Percentiles rank a stretch among this genome's conserved stretches.
These are phyloP conservation scores for Cephalophus harveyi DNA, from an alignment of 2,113 vertebrate species.

Conservation along the genomic window DNA sequence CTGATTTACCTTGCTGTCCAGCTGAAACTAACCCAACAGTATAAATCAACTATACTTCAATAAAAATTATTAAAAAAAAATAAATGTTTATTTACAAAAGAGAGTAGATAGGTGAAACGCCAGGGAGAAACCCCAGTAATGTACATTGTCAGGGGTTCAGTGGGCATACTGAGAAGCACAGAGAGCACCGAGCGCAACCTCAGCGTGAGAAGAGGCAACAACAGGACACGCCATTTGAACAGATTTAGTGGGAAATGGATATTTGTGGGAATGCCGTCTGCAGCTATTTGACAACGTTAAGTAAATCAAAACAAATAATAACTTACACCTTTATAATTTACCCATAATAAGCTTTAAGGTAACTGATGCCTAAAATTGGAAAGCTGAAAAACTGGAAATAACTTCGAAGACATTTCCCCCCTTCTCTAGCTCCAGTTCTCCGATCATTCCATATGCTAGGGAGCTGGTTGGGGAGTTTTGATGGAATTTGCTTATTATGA, in stretches of 20 bases:
- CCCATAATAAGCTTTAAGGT: not conserved
- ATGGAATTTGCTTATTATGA: not conserved
- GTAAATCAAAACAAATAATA: not conserved
- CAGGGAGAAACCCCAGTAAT: too few species aligned
- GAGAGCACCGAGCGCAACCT: not conserved
- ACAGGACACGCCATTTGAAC: not conserved
- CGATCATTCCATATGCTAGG: not conserved
- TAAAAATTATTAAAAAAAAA: not conserved
- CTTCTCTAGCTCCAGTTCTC: not conserved
- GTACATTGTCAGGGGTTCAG: fast-evolving
- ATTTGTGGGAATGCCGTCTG: not conserved
- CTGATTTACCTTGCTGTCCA: not conserved
- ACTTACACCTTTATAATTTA: not conserved
- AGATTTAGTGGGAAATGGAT: not conserved
- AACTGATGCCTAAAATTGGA: not conserved
- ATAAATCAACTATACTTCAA: not conserved
- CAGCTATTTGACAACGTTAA: not conserved
- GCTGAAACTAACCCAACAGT: not conserved
- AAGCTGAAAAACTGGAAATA: not conserved
- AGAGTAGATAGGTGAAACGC: not conserved
- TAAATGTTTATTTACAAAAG: not conserved
- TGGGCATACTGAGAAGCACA: not conserved
- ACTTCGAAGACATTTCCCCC: not conserved
- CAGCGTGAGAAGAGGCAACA: fast-evolving
- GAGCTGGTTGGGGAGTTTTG: not conserved